Conservation (phyloP, 2,797 vertebrate genomes). For the Hippoglossus hippoglossus region DNA sequence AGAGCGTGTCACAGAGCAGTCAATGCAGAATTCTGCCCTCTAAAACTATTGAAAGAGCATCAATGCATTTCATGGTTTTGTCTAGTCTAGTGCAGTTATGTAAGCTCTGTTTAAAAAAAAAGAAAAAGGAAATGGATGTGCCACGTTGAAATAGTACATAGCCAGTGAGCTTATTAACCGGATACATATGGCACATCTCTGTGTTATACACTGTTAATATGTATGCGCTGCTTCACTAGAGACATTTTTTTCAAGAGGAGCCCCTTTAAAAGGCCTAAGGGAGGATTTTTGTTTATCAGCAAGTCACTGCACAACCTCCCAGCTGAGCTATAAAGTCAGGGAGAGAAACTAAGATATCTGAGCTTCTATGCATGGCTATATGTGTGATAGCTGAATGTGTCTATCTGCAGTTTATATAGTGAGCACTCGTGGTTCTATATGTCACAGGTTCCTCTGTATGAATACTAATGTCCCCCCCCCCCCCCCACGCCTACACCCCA, state of each 20-base stretch:
- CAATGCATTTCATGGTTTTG: slow-evolving; percentile 64
- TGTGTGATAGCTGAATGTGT: slow-evolving; percentile 6
- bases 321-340: slow-evolving; percentile 14
- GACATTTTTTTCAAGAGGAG: slow-evolving; percentile 30
- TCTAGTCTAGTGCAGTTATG: slow-evolving; percentile 45
- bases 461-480: slow-evolving; percentile 38
- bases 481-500: not conserved
- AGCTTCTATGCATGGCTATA: not conserved
- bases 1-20: slow-evolving; percentile 66
- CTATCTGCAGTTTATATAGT: slow-evolving; percentile 4
- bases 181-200: slow-evolving; percentile 40
- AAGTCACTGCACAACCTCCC: slow-evolving; percentile 9
- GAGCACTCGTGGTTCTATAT: slow-evolving; percentile 4
- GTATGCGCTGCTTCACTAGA: slow-evolving; percentile 14
- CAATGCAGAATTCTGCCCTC: slow-evolving; percentile 60
- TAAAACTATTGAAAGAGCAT: slow-evolving; percentile 61
- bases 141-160: slow-evolving; percentile 45
- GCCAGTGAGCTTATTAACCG: slow-evolving; percentile 47
- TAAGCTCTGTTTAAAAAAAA: slow-evolving; percentile 49
- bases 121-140: slow-evolving; percentile 44
- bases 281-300: slow-evolving; percentile 15
- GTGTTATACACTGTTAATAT: slow-evolving; percentile 20
- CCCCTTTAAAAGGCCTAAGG: slow-evolving; percentile 21
- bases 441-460: slow-evolving; percentile 22
- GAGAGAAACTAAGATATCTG: slow-evolving; percentile 13